phyloP scores from a whole-genome alignment of 2,888 invertebrate species.

The Bombylius discolor region DNA sequence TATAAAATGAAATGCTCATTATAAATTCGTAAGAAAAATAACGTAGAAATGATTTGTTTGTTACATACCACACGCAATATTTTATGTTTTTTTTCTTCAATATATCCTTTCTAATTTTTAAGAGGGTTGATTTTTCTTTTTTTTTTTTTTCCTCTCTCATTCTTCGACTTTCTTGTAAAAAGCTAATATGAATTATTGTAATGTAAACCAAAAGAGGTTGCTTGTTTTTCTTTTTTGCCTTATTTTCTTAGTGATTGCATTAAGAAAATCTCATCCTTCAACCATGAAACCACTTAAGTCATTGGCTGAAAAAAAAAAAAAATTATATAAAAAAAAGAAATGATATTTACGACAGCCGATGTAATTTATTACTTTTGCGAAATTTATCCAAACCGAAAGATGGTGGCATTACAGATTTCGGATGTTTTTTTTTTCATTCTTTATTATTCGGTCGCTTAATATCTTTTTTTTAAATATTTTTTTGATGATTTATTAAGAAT shows the following conservation, averaged over 20 bases:
- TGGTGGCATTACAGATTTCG: neutral
- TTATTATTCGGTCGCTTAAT: neutral
- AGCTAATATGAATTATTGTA: too few relatives aligned
- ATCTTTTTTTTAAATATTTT: constrained; percentile 1
- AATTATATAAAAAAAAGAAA: neutral
- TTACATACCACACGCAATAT: too few relatives aligned
- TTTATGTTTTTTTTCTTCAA: too few relatives aligned
- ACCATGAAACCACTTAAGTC: too few relatives aligned
- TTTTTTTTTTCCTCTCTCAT: neutral
- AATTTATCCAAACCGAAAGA: neutral
- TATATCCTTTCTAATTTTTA: neutral
- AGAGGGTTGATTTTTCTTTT: neutral
- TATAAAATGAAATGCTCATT: neutral
- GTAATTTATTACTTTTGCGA: constrained; percentile 8
- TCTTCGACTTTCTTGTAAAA: too few relatives aligned
- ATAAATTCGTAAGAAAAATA: constrained; percentile 1
- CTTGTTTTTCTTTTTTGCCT: neutral
- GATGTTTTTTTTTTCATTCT: neutral
- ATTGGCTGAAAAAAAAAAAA: too few relatives aligned
- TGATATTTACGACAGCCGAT: constrained; percentile 5
- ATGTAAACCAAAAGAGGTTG: neutral
- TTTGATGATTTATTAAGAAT: constrained; percentile 11
- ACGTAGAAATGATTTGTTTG: constrained; percentile 8
- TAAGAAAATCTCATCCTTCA: neutral
- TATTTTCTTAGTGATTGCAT: neutral